Base-by-base conservation (phyloP, 2,888 invertebrate genomes). In the Chironomus riparius region DNA sequence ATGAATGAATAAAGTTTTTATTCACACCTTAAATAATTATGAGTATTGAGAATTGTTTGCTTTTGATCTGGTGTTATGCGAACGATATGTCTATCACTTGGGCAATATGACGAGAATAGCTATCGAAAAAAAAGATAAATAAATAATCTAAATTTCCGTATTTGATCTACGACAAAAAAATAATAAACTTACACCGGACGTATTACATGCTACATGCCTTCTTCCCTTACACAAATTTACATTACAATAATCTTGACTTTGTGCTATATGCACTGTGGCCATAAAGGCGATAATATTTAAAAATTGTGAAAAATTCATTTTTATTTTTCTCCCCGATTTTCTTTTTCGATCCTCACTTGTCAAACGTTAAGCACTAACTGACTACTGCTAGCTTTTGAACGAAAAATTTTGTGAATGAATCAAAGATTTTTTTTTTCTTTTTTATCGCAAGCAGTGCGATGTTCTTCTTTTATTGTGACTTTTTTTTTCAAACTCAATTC, bases 191-290 rank as follows among this genome's bases (percentile, higher is more conserved):
- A 74, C 74, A 7, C 74, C 74, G 4, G 74, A 74, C 22, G 68
- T 38, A 22, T 62, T 15, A 28, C 74, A 74, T 7, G 48, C 74
- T 47, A 74, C 61, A 15, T 74, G 74, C 6, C 13, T 22, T n/a
- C 68, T 50, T 21, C 74, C 74, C 13, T 24, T 38, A 68, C 74
- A 74, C n/a, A 74, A 68, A 68, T 47, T 74, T 18, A 22, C 47
- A 65, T 74, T 56, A 48, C 74, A 74, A 48, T 74, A 74, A 62
- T 72, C 50, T 61, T 72, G 72, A 56, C 15, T 18, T 15, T n/a
- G 15, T 5, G 18, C 15, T 56, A 56, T 22, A 7, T 21, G 12
- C 50, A 50, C 28, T 4, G 2, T 15, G 18, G 21, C 70, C n/a
- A 70, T n/a, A 38, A 38, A 38, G 0, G n/a, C 4, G 15, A 68